phyloP scores from a whole-genome alignment of 1,140 invertebrate genomes.

The Drosophila teissieri region DNA sequence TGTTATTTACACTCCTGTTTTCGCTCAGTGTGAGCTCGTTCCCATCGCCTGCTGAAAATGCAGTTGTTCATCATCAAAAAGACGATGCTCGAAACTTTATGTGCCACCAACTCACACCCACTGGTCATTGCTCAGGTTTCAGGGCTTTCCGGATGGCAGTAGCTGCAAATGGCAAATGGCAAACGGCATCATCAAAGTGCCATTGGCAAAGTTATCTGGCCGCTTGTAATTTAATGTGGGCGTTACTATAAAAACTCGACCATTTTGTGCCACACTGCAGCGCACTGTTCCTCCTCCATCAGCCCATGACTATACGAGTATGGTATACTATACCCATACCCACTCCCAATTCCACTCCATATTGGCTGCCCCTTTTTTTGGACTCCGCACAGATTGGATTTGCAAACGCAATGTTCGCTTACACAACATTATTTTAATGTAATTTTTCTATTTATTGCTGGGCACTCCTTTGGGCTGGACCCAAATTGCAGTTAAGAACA shows the following conservation, averaged over 20 bases:
- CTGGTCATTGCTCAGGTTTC: slow-evolving; percentile 16
- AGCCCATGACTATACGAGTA: not conserved
- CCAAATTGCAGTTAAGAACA: not conserved
- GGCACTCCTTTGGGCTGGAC: slow-evolving; percentile 30
- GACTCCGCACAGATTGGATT: slow-evolving; percentile 50
- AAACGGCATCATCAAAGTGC: slow-evolving; percentile 59
- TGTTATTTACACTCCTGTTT: not conserved
- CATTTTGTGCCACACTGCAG: slow-evolving; percentile 38
- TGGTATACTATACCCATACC: not conserved
- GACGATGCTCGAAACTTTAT: slow-evolving; percentile 35
- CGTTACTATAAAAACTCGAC: slow-evolving; percentile 53
- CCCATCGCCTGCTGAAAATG: slow-evolving; percentile 19
- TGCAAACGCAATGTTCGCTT: slow-evolving; percentile 61
- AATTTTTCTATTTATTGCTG: slow-evolving; percentile 48
- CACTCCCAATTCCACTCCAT: not conserved
- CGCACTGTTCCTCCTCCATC: slow-evolving; percentile 1
- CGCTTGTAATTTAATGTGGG: slow-evolving; percentile 73
- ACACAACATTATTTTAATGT: slow-evolving; percentile 61
- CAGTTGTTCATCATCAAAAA: slow-evolving; percentile 45
- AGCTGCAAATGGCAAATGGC: slow-evolving; percentile 8
- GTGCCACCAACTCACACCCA: slow-evolving; percentile 1
- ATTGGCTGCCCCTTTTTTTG: not conserved
- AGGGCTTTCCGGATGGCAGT: slow-evolving; percentile 4
- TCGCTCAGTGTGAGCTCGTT: slow-evolving; percentile 2
- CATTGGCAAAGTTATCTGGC: slow-evolving; percentile 55